phyloP scores from a whole-genome alignment of 1,140 invertebrate species.

The Akabosia matsudoensis region DNA sequence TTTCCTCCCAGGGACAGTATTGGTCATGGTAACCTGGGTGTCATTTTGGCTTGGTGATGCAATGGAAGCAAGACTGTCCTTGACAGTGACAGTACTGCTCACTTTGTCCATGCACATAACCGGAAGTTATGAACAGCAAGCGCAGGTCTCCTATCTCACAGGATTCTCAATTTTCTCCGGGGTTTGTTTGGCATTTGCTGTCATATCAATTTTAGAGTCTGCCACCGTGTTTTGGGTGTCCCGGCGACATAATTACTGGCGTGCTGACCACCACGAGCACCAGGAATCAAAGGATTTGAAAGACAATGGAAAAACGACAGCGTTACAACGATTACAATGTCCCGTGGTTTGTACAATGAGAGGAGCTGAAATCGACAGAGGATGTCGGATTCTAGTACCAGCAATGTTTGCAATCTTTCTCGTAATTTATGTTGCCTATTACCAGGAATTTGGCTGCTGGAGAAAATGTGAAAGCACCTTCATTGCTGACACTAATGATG shows the following conservation, averaged over 20 bases:
- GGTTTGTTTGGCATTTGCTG: background rate
- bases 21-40: background rate
- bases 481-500: too few relatives aligned
- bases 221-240: background rate
- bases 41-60: background rate
- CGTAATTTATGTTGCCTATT: too few relatives aligned
- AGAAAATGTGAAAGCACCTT: too few relatives aligned
- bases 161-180: background rate
- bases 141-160: background rate
- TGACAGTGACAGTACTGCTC: slow-evolving; percentile 4
- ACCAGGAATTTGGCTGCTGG: too few relatives aligned
- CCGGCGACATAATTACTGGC: background rate
- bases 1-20: background rate
- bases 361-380: too few relatives aligned
- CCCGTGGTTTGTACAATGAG: too few relatives aligned
- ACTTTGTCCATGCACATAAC: background rate
- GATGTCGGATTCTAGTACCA: too few relatives aligned
- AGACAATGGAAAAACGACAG: too few relatives aligned
- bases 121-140: background rate
- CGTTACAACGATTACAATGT: too few relatives aligned
- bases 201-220: background rate
- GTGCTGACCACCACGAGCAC: too few relatives aligned
- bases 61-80: background rate
- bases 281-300: too few relatives aligned
- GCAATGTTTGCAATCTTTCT: too few relatives aligned